phyloP scores from a whole-genome alignment of 53 echinoderm and acorn worm genomes.

The Glandiceps talaboti region DNA sequence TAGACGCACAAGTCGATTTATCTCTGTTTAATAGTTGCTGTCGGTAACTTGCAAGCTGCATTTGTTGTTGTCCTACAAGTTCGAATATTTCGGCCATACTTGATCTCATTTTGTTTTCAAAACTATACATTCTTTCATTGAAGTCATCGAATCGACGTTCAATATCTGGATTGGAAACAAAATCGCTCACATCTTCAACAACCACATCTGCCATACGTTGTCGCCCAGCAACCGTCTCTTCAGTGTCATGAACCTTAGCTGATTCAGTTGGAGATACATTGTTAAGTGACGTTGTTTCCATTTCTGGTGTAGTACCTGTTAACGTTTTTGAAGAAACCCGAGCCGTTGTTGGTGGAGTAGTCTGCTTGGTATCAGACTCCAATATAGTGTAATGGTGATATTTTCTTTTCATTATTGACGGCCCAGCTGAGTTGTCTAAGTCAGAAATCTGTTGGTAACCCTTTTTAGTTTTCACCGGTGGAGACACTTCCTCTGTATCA shows the following conservation, averaged over 20 bases:
- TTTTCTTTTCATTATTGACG: neutral
- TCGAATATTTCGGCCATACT: neutral
- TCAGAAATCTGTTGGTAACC: neutral
- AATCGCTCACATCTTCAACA: neutral
- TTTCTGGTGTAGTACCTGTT: neutral
- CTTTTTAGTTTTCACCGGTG: neutral
- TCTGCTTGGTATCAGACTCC: neutral
- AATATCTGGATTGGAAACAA: neutral
- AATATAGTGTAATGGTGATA: neutral
- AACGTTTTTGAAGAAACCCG: neutral
- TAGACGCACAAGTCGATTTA: neutral
- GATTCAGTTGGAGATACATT: neutral
- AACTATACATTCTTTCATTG: neutral
- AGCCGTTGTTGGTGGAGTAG: neutral
- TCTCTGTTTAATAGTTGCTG: neutral
- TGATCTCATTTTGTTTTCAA: neutral
- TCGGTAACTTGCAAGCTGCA: neutral
- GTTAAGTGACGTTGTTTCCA: neutral
- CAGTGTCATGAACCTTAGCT: neutral
- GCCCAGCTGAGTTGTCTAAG: neutral
- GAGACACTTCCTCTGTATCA: neutral
- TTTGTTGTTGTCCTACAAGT: neutral
- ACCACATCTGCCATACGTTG: neutral
- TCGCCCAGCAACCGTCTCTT: neutral
- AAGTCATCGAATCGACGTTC: neutral